Conservation (phyloP, 2,888 invertebrate species). For the Barypeithes pellucidus region DNA sequence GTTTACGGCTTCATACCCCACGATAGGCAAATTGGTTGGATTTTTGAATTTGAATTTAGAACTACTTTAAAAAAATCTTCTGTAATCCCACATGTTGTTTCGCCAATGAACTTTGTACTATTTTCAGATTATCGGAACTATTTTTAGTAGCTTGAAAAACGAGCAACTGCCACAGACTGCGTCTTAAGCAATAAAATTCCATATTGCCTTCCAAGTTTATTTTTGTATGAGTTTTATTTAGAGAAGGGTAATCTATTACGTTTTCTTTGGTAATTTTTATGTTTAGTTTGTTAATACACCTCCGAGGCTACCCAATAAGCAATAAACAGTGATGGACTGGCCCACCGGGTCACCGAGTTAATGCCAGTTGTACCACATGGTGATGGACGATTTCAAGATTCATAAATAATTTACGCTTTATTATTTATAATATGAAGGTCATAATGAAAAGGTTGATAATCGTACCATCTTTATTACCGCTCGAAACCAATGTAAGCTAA, state of each 20-base stretch:
- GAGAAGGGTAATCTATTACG: conserved; percentile 37
- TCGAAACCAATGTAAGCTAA: too few relatives aligned
- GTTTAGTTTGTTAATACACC: conserved; percentile 11
- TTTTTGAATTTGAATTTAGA: too few relatives aligned
- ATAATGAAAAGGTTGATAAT: too few relatives aligned
- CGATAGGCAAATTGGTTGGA: too few relatives aligned
- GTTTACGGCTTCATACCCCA: too few relatives aligned
- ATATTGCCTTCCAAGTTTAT: conserved; percentile 50
- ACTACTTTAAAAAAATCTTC: not conserved
- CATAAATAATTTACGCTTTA: too few relatives aligned
- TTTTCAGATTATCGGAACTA: conserved; percentile 45
- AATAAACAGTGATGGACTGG: too few relatives aligned
- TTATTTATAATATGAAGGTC: too few relatives aligned
- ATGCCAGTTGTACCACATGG: too few relatives aligned
- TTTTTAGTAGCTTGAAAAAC: conserved; percentile 45
- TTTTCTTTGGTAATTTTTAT: conserved; percentile 24
- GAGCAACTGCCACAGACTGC: conserved; percentile 40
- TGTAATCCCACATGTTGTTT: not conserved
- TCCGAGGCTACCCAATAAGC: conserved; percentile 3
- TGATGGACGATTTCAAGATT: too few relatives aligned
- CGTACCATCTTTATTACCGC: too few relatives aligned
- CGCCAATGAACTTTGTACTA: conserved; percentile 38
- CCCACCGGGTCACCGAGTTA: too few relatives aligned
- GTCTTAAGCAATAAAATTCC: conserved; percentile 48
- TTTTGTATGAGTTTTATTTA: conserved; percentile 49